Evolutionary conservation across 2,888 invertebrate species (phyloP).

Genomic region (Spodoptera littoralis): DNA sequence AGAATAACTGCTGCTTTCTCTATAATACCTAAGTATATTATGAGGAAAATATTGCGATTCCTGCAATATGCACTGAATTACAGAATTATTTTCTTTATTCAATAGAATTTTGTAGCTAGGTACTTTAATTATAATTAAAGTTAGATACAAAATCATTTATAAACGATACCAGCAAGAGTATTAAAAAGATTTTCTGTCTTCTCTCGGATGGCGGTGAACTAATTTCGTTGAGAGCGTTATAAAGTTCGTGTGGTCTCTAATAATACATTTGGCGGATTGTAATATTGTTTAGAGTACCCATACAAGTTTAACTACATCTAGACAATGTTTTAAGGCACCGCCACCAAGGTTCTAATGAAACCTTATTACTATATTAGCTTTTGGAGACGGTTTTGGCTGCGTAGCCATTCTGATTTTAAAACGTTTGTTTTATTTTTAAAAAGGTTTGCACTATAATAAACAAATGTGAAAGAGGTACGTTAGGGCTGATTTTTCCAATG

Average conservation of each 20-base stretch:
- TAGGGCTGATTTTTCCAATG: too few relatives aligned
- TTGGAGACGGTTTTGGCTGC: background rate
- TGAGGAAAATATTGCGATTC: too few relatives aligned
- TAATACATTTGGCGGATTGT: constrained; percentile 30
- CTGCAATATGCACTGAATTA: too few relatives aligned
- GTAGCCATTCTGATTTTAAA: background rate
- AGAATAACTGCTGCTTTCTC: too few relatives aligned
- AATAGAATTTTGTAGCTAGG: too few relatives aligned
- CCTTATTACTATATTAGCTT: background rate
- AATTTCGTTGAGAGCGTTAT: constrained; percentile 36
- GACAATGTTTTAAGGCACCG: background rate
- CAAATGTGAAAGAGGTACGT: too few relatives aligned
- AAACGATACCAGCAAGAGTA: background rate
- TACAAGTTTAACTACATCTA: constrained; percentile 16
- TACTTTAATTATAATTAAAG: too few relatives aligned
- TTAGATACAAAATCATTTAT: too few relatives aligned
- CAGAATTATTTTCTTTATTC: too few relatives aligned
- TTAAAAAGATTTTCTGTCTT: constrained; percentile 1
- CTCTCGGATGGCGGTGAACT: background rate
- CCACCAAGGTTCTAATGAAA: constrained; percentile 2
- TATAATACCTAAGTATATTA: too few relatives aligned
- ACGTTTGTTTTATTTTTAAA: too few relatives aligned
- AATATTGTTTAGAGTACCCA: constrained; percentile 7
- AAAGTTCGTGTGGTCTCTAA: constrained; percentile 24
- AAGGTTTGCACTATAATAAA: too few relatives aligned